Conservation (phyloP, 2,888 invertebrate genomes). For the Euplagia quadripunctaria region DNA sequence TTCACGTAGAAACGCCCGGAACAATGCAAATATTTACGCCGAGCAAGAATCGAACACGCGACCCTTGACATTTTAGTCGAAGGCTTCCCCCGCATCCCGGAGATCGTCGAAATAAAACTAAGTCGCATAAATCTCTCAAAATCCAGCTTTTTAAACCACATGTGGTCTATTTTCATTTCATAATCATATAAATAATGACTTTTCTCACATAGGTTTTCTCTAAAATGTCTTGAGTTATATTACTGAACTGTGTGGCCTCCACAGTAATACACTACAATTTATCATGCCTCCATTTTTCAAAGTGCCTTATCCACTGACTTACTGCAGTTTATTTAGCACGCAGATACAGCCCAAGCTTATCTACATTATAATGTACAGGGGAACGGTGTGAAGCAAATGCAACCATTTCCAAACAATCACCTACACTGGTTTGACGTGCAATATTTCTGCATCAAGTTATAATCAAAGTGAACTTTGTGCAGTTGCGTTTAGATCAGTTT, state of each 20-base stretch:
- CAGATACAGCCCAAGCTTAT: slow-evolving; percentile 40
- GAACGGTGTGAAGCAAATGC: slow-evolving; percentile 60
- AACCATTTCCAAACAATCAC: slow-evolving; percentile 76
- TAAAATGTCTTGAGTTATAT: not conserved
- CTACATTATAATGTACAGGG: slow-evolving; percentile 52
- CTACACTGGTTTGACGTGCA: slow-evolving; percentile 73
- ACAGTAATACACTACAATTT: slow-evolving; percentile 14
- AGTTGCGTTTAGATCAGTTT: slow-evolving; percentile 32
- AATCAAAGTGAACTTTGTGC: slow-evolving; percentile 37
- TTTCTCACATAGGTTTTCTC: not conserved
- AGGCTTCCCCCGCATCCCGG: too few relatives aligned
- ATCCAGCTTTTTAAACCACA: too few relatives aligned
- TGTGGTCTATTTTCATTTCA: too few relatives aligned
- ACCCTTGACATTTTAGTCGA: too few relatives aligned
- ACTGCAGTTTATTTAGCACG: slow-evolving; percentile 42
- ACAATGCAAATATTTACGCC: not conserved
- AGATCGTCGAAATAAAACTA: too few relatives aligned
- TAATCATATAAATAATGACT: too few relatives aligned
- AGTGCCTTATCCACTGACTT: slow-evolving; percentile 49
- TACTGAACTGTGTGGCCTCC: not conserved
- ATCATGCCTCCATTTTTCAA: slow-evolving; percentile 22
- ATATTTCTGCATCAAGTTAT: slow-evolving; percentile 47
- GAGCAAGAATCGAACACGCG: too few relatives aligned
- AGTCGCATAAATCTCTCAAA: too few relatives aligned
- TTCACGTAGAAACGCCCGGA: not conserved